Evolutionary conservation across 2,888 invertebrate species (phyloP).

Genomic region (Noctua comes): DNA sequence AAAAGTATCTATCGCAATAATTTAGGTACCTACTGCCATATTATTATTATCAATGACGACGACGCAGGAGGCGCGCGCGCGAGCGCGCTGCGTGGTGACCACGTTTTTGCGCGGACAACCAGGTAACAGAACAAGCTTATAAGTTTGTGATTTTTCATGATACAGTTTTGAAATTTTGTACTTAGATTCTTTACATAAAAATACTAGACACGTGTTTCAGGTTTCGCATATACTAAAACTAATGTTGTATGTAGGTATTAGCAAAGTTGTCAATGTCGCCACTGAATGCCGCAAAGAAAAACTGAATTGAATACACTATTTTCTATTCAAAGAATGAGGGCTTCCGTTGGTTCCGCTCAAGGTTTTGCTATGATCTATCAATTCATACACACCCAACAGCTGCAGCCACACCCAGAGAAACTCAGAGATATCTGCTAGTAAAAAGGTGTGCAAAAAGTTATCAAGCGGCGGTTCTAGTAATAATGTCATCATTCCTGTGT

Average conservation of each 20-base stretch:
- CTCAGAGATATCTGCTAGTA: conserved; percentile 49
- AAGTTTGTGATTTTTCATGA: too few relatives aligned
- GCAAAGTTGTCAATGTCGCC: neutral
- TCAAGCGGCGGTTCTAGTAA: conserved; percentile 47
- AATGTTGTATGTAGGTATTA: neutral
- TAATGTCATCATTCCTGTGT: conserved; percentile 66
- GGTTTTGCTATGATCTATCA: conserved; percentile 33
- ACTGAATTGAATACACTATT: neutral
- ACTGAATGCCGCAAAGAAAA: neutral
- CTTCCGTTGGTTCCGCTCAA: conserved; percentile 32
- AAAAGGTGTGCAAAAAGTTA: conserved; percentile 60
- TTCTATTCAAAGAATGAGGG: conserved; percentile 40
- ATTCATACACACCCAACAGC: conserved; percentile 37
- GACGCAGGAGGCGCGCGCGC: too few relatives aligned
- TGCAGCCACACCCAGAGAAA: conserved; percentile 65
- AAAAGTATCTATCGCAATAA: too few relatives aligned
- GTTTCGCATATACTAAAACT: too few relatives aligned
- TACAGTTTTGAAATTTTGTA: too few relatives aligned
- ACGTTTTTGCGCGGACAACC: too few relatives aligned
- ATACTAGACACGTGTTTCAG: too few relatives aligned
- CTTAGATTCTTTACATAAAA: too few relatives aligned
- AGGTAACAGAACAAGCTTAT: too few relatives aligned
- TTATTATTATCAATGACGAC: too few relatives aligned
- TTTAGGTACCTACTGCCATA: too few relatives aligned
- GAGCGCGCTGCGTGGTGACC: too few relatives aligned